Percentiles rank a stretch among this genome's conserved stretches.
Evolutionary conservation across 1,140 invertebrate genomes (phyloP).

Genomic region (Manduca sexta): DNA sequence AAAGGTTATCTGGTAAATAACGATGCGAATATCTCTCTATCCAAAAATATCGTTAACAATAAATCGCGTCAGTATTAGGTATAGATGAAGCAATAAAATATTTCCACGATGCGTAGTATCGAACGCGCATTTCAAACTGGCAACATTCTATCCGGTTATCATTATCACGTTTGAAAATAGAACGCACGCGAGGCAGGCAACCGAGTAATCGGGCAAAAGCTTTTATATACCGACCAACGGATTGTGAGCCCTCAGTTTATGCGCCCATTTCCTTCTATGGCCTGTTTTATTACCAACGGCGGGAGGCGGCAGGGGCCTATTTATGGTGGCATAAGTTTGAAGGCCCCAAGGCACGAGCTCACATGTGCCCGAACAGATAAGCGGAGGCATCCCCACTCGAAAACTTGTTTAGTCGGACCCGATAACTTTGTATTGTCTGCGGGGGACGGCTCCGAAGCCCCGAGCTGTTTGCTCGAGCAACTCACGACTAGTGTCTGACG

Average conservation of each 20-base stretch:
- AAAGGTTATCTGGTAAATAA: no score
- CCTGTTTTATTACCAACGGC: slow-evolving; percentile 40
- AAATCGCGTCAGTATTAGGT: no score
- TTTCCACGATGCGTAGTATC: not conserved
- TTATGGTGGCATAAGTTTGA: slow-evolving; percentile 44
- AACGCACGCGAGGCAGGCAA: slow-evolving; percentile 54
- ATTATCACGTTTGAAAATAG: slow-evolving; percentile 66
- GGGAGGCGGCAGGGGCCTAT: slow-evolving; percentile 33
- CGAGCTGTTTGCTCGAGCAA: not conserved
- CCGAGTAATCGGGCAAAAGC: slow-evolving; percentile 59
- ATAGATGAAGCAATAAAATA: not conserved
- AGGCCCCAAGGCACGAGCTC: slow-evolving; percentile 50
- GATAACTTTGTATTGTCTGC: slow-evolving; percentile 61
- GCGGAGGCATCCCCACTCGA: slow-evolving; percentile 56
- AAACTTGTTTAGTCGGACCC: slow-evolving; percentile 53
- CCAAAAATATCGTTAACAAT: no score
- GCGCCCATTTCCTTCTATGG: slow-evolving; percentile 45
- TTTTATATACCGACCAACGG: slow-evolving; percentile 43
- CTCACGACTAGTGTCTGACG: not conserved
- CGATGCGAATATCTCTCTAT: no score
- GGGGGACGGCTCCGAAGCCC: slow-evolving; percentile 23
- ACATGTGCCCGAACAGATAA: slow-evolving; percentile 64
- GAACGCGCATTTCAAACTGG: not conserved
- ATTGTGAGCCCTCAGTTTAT: slow-evolving; percentile 39
- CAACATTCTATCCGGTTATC: slow-evolving; percentile 38